Conservation (phyloP, 2,888 invertebrate genomes). For the Melieria picta region DNA sequence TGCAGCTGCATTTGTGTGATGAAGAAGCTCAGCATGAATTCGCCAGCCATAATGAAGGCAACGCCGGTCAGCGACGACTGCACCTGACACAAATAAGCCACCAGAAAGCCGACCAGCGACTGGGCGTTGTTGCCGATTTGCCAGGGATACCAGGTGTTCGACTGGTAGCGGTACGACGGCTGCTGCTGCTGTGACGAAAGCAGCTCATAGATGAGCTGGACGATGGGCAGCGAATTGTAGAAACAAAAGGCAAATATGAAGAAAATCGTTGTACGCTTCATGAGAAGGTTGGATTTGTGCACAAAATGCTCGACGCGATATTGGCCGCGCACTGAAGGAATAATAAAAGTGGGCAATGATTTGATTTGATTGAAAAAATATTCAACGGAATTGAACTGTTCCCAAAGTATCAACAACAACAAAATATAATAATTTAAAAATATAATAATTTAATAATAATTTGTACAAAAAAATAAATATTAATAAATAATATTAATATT, state of each 20-base stretch:
- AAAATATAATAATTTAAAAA: no score
- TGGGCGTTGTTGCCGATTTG: conserved; percentile 37
- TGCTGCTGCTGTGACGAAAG: conserved; percentile 36
- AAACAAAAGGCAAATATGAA: conserved; percentile 47
- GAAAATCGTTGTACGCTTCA: conserved; percentile 47
- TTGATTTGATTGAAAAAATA: no score
- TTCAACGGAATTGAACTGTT: no score
- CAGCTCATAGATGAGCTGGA: conserved; percentile 47
- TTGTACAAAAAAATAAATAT: no score
- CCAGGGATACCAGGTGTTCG: conserved; percentile 63
- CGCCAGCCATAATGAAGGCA: conserved; percentile 49
- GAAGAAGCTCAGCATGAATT: conserved; percentile 54
- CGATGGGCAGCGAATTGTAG: conserved; percentile 53
- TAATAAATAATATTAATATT: no score
- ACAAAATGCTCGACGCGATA: conserved; percentile 47
- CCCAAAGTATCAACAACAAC: no score
- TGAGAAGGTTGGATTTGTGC: conserved; percentile 42
- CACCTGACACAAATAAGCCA: conserved; percentile 50
- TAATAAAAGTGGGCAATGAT: no score
- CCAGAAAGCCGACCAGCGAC: conserved; percentile 41
- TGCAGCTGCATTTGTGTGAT: conserved; percentile 54
- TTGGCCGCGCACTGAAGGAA: background rate
- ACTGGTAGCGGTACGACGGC: conserved; percentile 49
- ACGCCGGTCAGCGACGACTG: conserved; percentile 48
- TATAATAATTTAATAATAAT: no score